phyloP scores from a whole-genome alignment of 2,797 vertebrate genomes.

The Podarcis siculus region DNA sequence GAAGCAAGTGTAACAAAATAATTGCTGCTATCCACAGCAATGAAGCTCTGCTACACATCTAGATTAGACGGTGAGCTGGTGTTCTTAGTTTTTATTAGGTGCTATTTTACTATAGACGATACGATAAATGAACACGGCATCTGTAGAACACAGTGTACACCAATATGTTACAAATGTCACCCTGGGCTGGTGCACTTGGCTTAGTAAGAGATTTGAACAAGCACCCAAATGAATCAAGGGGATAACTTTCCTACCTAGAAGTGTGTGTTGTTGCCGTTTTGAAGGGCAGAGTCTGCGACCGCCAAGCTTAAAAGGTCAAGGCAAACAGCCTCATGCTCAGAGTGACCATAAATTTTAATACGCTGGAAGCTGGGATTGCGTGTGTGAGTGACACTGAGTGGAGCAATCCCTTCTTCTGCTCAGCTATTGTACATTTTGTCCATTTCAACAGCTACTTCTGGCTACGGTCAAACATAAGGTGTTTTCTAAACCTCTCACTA shows the following conservation, averaged over 20 bases:
- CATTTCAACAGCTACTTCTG: background rate
- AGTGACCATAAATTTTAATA: slow-evolving; percentile 17
- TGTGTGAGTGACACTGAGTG: background rate
- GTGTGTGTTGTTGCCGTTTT: background rate
- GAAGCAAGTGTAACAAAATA: background rate
- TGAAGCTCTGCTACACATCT: background rate
- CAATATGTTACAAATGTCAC: background rate
- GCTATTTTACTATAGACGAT: background rate
- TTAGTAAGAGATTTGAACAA: background rate
- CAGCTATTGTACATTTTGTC: background rate
- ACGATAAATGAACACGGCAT: background rate
- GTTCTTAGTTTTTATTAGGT: background rate
- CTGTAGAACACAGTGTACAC: background rate
- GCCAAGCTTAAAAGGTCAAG: slow-evolving; percentile 13
- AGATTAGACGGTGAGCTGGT: background rate
- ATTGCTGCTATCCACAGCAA: background rate
- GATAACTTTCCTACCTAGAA: background rate
- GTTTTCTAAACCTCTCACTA: no score
- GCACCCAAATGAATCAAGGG: background rate
- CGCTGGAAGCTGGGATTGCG: background rate
- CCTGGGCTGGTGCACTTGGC: background rate
- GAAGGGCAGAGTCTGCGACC: background rate
- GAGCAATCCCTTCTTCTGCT: slow-evolving; percentile 5
- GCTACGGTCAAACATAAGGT: background rate
- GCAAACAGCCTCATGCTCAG: background rate